These are phyloP conservation scores for Epinephelus moara DNA, from an alignment of 2,113 vertebrate genomes.

Conservation along the genomic window DNA sequence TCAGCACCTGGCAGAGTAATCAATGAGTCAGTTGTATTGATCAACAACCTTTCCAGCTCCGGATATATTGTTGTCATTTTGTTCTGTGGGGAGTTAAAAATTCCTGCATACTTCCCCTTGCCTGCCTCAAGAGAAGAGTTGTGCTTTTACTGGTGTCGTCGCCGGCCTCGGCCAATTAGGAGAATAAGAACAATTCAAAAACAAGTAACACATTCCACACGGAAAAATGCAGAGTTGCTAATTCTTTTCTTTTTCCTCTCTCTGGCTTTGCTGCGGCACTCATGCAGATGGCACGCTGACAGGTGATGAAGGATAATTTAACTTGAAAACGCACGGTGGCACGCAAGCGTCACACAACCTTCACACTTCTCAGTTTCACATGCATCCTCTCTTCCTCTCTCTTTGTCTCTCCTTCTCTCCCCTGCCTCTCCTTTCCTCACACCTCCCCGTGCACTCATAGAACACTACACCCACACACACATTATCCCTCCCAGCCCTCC, in stretches of 20 bases:
- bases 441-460: constrained; percentile 32
- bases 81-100: neutral
- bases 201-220: neutral
- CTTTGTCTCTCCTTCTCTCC: neutral
- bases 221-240: neutral
- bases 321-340: neutral
- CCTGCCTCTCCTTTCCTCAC: constrained; percentile 16
- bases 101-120: neutral
- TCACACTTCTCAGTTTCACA: constrained; percentile 1
- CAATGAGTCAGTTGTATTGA: constrained; percentile 36
- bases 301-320: constrained; percentile 14
- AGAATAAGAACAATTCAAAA: neutral
- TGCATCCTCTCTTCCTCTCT: constrained; percentile 8
- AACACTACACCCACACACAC: constrained; percentile 47
- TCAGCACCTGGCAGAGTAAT: constrained; percentile 32
- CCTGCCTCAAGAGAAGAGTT: neutral
- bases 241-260: neutral
- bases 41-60: constrained; percentile 22
- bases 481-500: constrained; percentile 38
- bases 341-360: neutral
- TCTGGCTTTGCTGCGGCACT: constrained; percentile 12
- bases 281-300: neutral
- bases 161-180: constrained; percentile 21
- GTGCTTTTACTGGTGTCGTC: constrained; percentile 9
- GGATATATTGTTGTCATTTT: constrained; percentile 34